Evolutionary conservation across 2,888 invertebrate species (phyloP), one percentile per base, ranked within the genome.

Genomic region (Ochropacha duplaris): DNA sequence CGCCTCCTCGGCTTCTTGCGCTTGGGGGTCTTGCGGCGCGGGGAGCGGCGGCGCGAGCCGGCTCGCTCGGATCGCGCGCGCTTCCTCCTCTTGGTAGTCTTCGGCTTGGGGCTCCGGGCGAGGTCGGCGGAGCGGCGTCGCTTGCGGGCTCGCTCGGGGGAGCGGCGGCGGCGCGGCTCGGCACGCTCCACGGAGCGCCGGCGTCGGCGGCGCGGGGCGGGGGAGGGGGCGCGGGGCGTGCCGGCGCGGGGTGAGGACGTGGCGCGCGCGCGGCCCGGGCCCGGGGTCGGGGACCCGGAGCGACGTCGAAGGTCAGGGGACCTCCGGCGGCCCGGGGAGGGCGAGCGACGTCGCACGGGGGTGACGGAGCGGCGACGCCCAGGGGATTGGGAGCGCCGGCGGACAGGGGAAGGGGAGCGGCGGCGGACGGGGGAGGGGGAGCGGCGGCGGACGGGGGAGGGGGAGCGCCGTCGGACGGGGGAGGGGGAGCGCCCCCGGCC

Each of bases 1-100:
- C 87, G 86, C 65, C 86, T 85, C 70, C 85, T 86, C 65, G 86
- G 83, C 65, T 87, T 85, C 31, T 65, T 77, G 1, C 81, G 81
- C 54, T 83, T 83, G 50, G 84, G 81, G 14, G 50, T 26, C 50
- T 50, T 50, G 50, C 76, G 75, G 62, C 84, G 82, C 54, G 81
- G 76, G 22, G 62, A 50, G 1, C 69, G 70, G 28, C 81, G 22
- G 22, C 50, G 50, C 22, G 50, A 50, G 31, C 11, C 31, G 31
- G 31, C 31, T 1, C 36, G 75, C 59, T 76, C 72, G 22, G 83
- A 79, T 31, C 83, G 83, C 52, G 68, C 69, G 36, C 87, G 87
- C 65, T 86, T 84, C 69, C 84, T 86, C 65, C 86, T 83, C 66
- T 87, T 85, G 34, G 65, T 76, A 1, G 81, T 80, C 54, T 83